Evolutionary conservation across 2,797 vertebrate genomes (phyloP), one percentile per base, ranked within the genome.

Genomic region (Sebastes taczanowskii): DNA sequence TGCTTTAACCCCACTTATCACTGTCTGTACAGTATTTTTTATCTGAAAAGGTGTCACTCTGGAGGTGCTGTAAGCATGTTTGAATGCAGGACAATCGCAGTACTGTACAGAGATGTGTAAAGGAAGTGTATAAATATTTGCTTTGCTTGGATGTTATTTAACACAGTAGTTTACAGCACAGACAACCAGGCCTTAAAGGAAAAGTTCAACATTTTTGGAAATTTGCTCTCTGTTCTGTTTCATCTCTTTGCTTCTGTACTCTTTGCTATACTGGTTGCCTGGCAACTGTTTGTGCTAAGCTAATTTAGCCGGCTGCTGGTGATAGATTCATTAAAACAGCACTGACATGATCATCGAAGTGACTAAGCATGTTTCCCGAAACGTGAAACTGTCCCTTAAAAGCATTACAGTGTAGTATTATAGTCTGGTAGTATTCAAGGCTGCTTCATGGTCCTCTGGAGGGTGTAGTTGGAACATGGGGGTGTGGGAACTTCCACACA

Each of bases 401-500:
- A 52, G 32, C 34, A 5, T 16, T 27, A 22, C 59, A 59, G 65
- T 62, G 67, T 42, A n/a, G 23, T 29, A 27, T 71, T 14, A 71
- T 60, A 22, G 34, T 71, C 25, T 60, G 11, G n/a, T 42, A 46
- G 16, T 59, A 56, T 79, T 69, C n/a, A 72, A 25, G 35, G 38
- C 42, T 72, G 46, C 25, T 78, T 85, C 14, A 49, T 73, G 65
- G 52, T 71, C 66, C 68, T 70, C 70, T 80, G 14, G 62, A 73
- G 35, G 64, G 16, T 81, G 77, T 38, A 70, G 71, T 68, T 56
- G 60, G 55, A 80, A 79, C 55, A 27, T 23, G 77, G 76, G 78
- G 74, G 64, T 81, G 81, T 91, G 87, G 83, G 79, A 93, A 88
- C 66, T 79, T 86, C 78, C 30, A 66, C 84, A 79, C 81, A 78